Conservation (phyloP, 23 tunicate genomes). For the Aplidium turbinatum region DNA sequence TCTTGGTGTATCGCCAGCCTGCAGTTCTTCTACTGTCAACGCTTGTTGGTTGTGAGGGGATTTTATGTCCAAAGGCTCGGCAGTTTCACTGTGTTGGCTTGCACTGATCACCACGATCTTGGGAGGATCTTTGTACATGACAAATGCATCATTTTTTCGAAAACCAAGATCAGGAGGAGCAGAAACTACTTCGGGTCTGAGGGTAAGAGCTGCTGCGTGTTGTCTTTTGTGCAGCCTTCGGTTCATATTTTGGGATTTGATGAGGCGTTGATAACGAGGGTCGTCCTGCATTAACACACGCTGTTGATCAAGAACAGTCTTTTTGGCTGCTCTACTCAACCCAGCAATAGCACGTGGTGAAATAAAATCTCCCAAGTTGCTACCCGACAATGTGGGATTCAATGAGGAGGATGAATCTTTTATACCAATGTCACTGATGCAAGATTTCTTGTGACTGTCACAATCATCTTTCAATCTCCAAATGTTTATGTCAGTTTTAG, state of each 20-base stretch:
- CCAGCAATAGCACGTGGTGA: constrained; percentile 53
- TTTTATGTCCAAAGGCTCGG: too few relatives aligned
- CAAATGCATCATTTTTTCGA: neutral
- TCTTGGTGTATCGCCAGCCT: constrained; percentile 13
- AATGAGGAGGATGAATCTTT: neutral
- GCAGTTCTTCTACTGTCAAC: neutral
- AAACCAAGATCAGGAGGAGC: constrained; percentile 47
- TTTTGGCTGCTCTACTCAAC: constrained; percentile 77
- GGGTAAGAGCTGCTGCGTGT: neutral
- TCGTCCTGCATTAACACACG: neutral
- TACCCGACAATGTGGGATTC: neutral
- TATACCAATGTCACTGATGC: neutral
- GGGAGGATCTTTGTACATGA: constrained; percentile 13
- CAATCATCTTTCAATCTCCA: constrained; percentile 15
- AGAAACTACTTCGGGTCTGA: constrained; percentile 32
- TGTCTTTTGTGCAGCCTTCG: neutral
- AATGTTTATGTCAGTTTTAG: too few relatives aligned
- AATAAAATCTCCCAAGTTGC: constrained; percentile 1
- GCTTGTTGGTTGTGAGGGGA: too few relatives aligned
- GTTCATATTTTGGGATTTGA: neutral
- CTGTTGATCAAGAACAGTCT: constrained; percentile 49
- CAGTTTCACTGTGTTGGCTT: constrained; percentile 44
- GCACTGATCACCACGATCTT: constrained; percentile 48
- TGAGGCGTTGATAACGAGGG: neutral
- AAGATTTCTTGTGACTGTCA: neutral